Base-by-base conservation (phyloP, 2,888 invertebrate species). In the Cinara cedri region DNA sequence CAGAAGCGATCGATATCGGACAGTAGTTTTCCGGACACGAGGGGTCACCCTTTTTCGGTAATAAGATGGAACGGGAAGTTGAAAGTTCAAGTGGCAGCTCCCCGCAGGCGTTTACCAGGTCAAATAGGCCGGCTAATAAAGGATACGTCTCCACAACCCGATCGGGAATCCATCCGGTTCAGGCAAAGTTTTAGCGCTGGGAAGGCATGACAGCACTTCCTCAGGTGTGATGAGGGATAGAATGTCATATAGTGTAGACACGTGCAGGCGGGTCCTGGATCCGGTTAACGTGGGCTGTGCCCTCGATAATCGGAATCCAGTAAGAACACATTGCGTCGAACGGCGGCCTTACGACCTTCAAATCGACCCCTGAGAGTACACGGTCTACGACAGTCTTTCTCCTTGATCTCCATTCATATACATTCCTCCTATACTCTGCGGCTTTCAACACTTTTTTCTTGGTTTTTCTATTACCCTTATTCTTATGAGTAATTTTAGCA, bases 1-100 rank as follows among this genome's bases (percentile, higher is more conserved):
- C 6, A 46, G 57, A 72, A 21, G 72, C 72, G 57, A 57, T 57
- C 24, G 57, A 72, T 1, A 72, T 72, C 72, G 57, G 72, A 3
- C 57, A 19, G 9, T 70, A 70, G 9, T 42, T 70, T 0, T 19
- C 13, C 13, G 70, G 54, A 0, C 11, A 34, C 0, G 9, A 13
- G 19, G 54, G n/a, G 16, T 42, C 8, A 0, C 55, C 55, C 3
- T 71, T 71, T 6, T 46, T 71, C 0, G 44, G 44, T 6, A 71
- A 44, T 16, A 71, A 72, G 6, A 46, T 46, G 0, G 72, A 60
- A 10, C 72, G 26, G 0, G 72, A 60, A 0, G 11, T 13, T 0
- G n/a, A 1, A 1, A 72, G 1, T 0, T 0, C 1, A 0, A 11
- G n/a, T 0, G 57, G 72, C 0, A 72, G 0, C 4, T 19, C 8